These are phyloP conservation scores for Rhorus exstirpatorius DNA, from an alignment of 2,888 invertebrate genomes.

Conservation along the genomic window DNA sequence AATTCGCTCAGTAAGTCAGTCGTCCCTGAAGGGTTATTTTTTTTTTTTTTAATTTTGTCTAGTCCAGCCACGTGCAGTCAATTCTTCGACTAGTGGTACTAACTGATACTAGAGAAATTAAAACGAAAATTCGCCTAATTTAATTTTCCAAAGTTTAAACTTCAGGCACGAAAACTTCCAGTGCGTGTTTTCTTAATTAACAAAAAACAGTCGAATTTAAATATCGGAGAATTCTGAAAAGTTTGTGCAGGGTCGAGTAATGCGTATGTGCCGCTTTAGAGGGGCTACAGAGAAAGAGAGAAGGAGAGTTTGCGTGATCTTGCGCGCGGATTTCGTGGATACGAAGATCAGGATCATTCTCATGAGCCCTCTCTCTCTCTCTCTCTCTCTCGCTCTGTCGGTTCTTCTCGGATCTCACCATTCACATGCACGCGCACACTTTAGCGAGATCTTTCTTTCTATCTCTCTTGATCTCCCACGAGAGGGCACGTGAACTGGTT, in stretches of 20 bases:
- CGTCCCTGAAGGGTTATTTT: too few species aligned
- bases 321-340: slow-evolving; percentile 67
- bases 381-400: slow-evolving; percentile 15
- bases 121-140: neutral
- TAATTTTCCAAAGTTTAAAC: slow-evolving; percentile 12
- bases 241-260: slow-evolving; percentile 4
- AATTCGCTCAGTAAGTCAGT: too few species aligned
- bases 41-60: too few species aligned
- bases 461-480: slow-evolving; percentile 6
- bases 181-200: neutral
- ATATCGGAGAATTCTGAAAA: slow-evolving; percentile 35
- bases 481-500: slow-evolving; percentile 82
- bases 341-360: slow-evolving; percentile 80
- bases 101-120: neutral
- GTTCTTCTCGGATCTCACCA: slow-evolving; percentile 21
- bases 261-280: neutral
- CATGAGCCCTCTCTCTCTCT: slow-evolving; percentile 27
- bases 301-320: slow-evolving; percentile 45
- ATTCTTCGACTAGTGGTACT: too few species aligned
- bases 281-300: neutral
- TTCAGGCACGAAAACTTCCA: slow-evolving; percentile 5
- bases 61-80: too few species aligned
- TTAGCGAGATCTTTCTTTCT: neutral
- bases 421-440: neutral
- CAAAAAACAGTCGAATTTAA: slow-evolving; percentile 28